Evolutionary conservation across 2,113 vertebrate species (phyloP).

Genomic region (Bothrops jararaca): DNA sequence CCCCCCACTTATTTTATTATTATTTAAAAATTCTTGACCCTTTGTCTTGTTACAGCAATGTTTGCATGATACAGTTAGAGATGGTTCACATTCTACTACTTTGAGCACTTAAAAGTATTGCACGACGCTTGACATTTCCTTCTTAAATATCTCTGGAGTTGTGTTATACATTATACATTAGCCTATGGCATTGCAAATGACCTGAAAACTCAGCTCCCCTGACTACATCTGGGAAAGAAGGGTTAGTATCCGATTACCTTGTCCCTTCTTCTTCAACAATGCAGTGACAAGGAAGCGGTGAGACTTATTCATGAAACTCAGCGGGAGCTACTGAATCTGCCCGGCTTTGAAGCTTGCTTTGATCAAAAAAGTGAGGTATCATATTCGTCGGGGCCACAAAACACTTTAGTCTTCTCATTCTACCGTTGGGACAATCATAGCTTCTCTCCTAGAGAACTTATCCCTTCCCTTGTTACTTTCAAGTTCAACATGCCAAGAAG

Average conservation of each 20-base stretch:
- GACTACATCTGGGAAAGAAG: constrained; percentile 24
- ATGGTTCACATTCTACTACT: background rate
- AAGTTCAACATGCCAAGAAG: constrained; percentile 16
- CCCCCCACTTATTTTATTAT: background rate
- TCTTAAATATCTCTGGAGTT: background rate
- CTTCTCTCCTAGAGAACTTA: constrained; percentile 11
- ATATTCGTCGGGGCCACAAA: constrained; percentile 31
- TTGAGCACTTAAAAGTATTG: background rate
- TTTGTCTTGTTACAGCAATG: background rate
- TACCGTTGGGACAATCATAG: constrained; percentile 31
- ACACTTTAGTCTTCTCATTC: constrained; percentile 30
- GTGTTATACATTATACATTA: background rate
- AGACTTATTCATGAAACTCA: background rate
- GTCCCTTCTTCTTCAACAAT: constrained; percentile 1
- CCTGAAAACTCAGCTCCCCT: constrained; percentile 16
- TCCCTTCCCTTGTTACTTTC: constrained; percentile 4
- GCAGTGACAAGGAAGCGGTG: constrained; percentile 23
- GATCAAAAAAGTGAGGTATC: constrained; percentile 21
- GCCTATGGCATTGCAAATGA: background rate
- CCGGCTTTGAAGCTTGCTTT: constrained; percentile 29
- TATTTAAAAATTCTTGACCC: background rate
- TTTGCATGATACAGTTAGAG: background rate
- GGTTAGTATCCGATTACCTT: background rate
- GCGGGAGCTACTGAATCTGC: constrained; percentile 22
- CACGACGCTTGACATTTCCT: background rate